Percentiles rank a stretch among this genome's conserved stretches.
Conservation (phyloP, 2,113 vertebrate genomes). For the Hyla sarda region DNA sequence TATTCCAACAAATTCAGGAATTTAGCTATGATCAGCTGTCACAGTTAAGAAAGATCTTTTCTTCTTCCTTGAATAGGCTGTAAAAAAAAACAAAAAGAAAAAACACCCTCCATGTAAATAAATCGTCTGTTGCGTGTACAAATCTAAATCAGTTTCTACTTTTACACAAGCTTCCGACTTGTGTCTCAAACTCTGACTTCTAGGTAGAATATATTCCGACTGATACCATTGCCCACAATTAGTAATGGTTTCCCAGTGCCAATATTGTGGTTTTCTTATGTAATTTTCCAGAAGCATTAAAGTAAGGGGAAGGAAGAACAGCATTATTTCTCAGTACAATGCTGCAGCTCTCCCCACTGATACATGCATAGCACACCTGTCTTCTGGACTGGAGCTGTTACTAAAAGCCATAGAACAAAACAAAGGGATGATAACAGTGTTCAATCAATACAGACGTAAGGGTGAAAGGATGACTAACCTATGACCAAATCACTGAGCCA, state of each 20-base stretch:
- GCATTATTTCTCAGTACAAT: constrained; percentile 10
- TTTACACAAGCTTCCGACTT: not conserved
- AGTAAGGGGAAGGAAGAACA: constrained; percentile 7
- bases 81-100: not conserved
- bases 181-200: not conserved
- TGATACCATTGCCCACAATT: constrained; percentile 8
- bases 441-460: constrained; percentile 49
- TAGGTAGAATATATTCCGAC: not conserved
- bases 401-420: constrained; percentile 21
- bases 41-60: not conserved
- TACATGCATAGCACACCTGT: constrained; percentile 25
- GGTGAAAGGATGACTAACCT: constrained; percentile 54
- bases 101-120: not conserved
- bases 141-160: not conserved
- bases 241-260: constrained; percentile 23
- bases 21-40: not conserved
- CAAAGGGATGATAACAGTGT: constrained; percentile 37
- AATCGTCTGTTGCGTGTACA: not conserved
- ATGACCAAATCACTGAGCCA: constrained; percentile 52
- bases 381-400: constrained; percentile 25
- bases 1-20: not conserved
- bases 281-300: not conserved
- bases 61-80: not conserved
- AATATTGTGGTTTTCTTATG: not conserved
- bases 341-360: not conserved